A percentile compares a stretch with the other conserved stretches of the same genome.
Evolutionary conservation across 2,888 invertebrate genomes (phyloP).

Genomic region (Trichogramma evanescens): DNA sequence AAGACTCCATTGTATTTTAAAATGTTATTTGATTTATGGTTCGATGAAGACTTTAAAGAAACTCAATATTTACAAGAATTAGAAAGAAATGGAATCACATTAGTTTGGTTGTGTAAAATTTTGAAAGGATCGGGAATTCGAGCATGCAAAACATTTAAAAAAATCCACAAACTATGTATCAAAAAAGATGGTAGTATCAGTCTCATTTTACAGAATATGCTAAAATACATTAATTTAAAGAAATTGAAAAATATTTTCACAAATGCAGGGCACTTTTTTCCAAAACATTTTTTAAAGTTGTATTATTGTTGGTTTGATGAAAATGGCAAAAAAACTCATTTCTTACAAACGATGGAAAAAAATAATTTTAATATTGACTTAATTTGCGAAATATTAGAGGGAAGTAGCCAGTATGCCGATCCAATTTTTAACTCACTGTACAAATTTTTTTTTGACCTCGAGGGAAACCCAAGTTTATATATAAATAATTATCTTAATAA

Average conservation of each 20-base stretch:
- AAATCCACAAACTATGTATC: constrained; percentile 33
- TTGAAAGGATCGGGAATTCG: constrained; percentile 24
- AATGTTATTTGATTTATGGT: constrained; percentile 29
- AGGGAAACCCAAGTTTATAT: constrained; percentile 23
- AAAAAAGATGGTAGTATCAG: constrained; percentile 24
- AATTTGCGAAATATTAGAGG: constrained; percentile 29
- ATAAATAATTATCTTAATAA: constrained; percentile 5
- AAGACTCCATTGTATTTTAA: constrained; percentile 30
- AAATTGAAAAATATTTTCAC: constrained; percentile 26
- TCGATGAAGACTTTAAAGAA: constrained; percentile 22
- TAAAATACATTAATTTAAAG: constrained; percentile 3
- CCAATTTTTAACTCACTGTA: constrained; percentile 33
- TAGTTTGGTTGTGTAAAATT: constrained; percentile 29
- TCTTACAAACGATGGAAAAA: constrained; percentile 17
- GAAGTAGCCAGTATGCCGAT: constrained; percentile 26
- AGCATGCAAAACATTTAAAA: constrained; percentile 30
- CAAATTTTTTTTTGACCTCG: constrained; percentile 29
- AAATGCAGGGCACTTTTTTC: constrained; percentile 24
- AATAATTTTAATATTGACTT: constrained; percentile 24
- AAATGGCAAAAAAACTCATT: constrained; percentile 12
- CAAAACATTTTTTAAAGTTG: constrained; percentile 32
- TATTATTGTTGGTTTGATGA: constrained; percentile 29
- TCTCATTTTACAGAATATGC: constrained; percentile 4
- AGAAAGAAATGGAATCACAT: constrained; percentile 26
- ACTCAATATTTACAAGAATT: constrained; percentile 11